Evolutionary conservation across 2,113 vertebrate species (phyloP).

Genomic region (Lagopus muta): DNA sequence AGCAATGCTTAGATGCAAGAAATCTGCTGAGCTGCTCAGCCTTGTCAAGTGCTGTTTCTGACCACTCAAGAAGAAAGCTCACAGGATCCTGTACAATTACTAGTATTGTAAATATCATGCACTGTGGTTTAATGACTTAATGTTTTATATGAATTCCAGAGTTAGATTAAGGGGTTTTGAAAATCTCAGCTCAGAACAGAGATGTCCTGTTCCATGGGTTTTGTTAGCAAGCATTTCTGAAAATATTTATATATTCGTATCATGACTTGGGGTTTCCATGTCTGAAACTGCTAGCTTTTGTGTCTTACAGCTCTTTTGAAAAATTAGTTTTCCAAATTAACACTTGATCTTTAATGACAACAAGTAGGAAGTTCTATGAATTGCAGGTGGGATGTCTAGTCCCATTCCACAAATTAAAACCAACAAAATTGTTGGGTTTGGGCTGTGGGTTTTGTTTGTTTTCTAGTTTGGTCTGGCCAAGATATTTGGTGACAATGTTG

Average conservation of each 20-base stretch:
- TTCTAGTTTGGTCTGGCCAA: neutral
- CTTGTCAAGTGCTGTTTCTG: neutral
- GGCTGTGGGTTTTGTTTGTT: neutral
- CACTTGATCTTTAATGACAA: accelerated
- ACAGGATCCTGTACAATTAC: neutral
- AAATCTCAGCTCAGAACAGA: neutral
- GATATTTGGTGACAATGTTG: neutral
- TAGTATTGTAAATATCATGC: neutral
- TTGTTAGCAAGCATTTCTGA: neutral
- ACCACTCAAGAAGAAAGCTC: neutral
- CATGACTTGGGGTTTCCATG: accelerated
- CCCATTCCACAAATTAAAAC: neutral
- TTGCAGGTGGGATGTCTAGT: neutral
- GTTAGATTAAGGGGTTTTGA: neutral
- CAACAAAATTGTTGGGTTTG: neutral
- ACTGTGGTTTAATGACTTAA: neutral
- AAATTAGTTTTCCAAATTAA: neutral
- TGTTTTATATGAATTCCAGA: neutral
- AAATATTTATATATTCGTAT: accelerated
- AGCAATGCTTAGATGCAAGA: neutral
- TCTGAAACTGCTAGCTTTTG: neutral
- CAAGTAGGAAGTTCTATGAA: neutral
- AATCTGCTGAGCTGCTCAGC: neutral
- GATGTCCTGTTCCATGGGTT: neutral
- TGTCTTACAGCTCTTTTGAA: neutral